These are phyloP conservation scores for Otus scops DNA, from an alignment of 2,797 vertebrate species.

Conservation along the genomic window DNA sequence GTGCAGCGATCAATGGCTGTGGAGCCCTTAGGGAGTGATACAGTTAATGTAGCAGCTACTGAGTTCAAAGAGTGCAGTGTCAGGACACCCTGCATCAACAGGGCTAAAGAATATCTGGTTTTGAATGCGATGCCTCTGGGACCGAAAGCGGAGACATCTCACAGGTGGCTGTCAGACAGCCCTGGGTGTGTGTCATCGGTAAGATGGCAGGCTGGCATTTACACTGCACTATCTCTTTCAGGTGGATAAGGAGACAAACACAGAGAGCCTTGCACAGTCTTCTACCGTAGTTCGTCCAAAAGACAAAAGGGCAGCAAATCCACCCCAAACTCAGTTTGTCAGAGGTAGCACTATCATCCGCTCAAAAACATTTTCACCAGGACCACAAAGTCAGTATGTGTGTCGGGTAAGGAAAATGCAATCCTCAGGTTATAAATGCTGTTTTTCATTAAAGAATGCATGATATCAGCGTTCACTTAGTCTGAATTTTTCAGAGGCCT, in stretches of 20 bases:
- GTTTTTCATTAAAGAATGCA: not conserved
- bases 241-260: conserved; percentile 95
- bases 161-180: not conserved
- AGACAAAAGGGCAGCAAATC: conserved; percentile 83
- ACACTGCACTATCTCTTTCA: conserved; percentile 41
- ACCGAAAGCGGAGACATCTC: fast-evolving
- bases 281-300: conserved; percentile 90
- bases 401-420: conserved; percentile 84
- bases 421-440: not conserved
- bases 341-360: conserved; percentile 95
- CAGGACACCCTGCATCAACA: not conserved
- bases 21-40: not conserved
- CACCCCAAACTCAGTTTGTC: conserved; percentile 86
- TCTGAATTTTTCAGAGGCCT: not conserved
- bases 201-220: not conserved
- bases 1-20: not conserved
- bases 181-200: not conserved
- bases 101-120: not conserved
- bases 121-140: not conserved
- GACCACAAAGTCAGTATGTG: conserved; percentile 96
- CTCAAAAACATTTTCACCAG: conserved; percentile 96
- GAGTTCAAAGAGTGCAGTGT: not conserved
- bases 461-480: not conserved
- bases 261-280: conserved; percentile 75
- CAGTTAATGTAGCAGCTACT: not conserved